Evolutionary conservation across 2,888 invertebrate genomes (phyloP), one percentile per base, ranked within the genome.

Genomic region (Amblyjoppa proteus): DNA sequence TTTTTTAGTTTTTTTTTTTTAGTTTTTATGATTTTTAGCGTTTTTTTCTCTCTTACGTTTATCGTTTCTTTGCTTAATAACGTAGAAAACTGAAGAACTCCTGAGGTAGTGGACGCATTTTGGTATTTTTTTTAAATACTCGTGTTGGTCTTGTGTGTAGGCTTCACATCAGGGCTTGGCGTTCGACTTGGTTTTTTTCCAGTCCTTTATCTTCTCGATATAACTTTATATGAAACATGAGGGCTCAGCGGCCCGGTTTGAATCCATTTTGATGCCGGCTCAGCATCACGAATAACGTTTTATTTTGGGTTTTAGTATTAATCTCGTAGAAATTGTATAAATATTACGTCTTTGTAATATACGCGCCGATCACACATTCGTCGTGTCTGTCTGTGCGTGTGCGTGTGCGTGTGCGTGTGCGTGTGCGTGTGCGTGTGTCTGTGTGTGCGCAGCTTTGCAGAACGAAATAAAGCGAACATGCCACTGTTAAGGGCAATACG

Each of bases 231-330:
- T 34, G 31, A 53, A 51, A 66, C 31, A 51, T 76, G 51, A 45
- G 31, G 16, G 70, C 56, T 53, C 20, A 34, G n/a, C 64, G 41
- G n/a, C 53, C 66, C 5, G 51, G 20, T 49, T 76, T 45, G 11
- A 25, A 53, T 41, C 41, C 66, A 56, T 73, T 53, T 83, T 53
- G 58, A 73, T 79, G 28, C 66, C 81, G 49, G 81, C 69, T 78
- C 28, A 73, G 80, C 56, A 78, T 83, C 74, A 58, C 71, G 66
- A 76, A 53, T 61, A 56, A 83, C 64, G 45, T 86, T 45, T 66
- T 90, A 92, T 92, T 93, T 93, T 93, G 92, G 93, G 91, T 91
- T 93, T 92, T 92, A 92, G 92, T 91, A 92, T 92, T 90, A 91
- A 83, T 76, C 78, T 78, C 75, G 81, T 64, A 41, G 28, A 70